A percentile compares a stretch with the other conserved stretches of the same genome.
Evolutionary conservation across 2,797 vertebrate species (phyloP).

Genomic region (Thalassophryne amazonica): DNA sequence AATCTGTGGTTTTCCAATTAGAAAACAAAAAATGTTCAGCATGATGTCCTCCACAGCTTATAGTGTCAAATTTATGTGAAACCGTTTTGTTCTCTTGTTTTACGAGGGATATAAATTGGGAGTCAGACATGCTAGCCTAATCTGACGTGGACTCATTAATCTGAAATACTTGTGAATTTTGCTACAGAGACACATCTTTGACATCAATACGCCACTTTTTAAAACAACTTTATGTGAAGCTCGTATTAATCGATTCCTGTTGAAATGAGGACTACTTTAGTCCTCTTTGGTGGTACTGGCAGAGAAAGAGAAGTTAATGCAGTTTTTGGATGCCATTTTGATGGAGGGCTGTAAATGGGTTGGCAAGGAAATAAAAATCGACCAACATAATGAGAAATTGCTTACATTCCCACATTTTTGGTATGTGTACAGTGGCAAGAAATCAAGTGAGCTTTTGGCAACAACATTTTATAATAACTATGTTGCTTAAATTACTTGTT

Average conservation of each 20-base stretch:
- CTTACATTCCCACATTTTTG: conserved; percentile 43
- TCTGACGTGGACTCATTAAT: no score
- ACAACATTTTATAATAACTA: no score
- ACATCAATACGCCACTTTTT: no score
- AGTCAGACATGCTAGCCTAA: no score
- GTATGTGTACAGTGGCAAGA: conserved; percentile 10
- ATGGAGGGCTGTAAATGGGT: conserved; percentile 17
- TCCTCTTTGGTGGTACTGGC: conserved; percentile 32
- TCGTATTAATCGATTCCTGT: conserved; percentile 36
- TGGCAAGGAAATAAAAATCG: conserved; percentile 34
- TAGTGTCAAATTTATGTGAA: no score
- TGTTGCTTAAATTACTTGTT: no score
- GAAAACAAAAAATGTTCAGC: no score
- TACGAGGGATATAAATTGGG: no score
- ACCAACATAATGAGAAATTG: conserved; percentile 37
- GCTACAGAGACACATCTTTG: no score
- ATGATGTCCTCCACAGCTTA: no score
- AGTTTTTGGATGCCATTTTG: conserved; percentile 18
- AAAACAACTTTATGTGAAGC: conserved; percentile 17
- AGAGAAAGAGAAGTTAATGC: conserved; percentile 29
- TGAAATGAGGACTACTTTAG: conserved; percentile 25
- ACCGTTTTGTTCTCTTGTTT: no score
- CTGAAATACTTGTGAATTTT: no score
- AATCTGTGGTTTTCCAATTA: conserved; percentile 6
- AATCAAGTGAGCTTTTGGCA: conserved; percentile 4